Evolutionary conservation across 2,888 invertebrate species (phyloP), one percentile per base, ranked within the genome.

Genomic region (Gymnosoma rotundatum): DNA sequence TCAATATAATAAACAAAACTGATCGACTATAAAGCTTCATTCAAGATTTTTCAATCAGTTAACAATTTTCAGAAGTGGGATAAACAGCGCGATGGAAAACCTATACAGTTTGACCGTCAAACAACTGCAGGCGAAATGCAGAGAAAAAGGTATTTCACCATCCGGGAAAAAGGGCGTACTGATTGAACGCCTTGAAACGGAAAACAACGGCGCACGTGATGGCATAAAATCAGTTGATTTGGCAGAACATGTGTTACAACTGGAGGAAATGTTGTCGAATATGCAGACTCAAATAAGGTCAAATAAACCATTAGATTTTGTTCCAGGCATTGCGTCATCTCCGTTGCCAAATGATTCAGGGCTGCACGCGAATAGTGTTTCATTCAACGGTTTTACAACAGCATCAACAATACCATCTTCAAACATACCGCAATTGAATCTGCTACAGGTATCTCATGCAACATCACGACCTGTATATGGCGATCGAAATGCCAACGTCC

Each of bases 91-190:
- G 7, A 38, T 38, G 38, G 38, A 38, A 38, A 38, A 38, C 38
- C 38, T 21, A 45, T 14, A 25, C 21, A 56, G 54, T 25, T 56
- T 56, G 21, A 56, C 54, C 2, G 21, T 56, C 9, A 56, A 56
- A 21, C 54, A 56, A 56, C 25, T 56, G 54, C 54, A 56, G 25
- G 12, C 54, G 54, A 56, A 12, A 56, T 56, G 54, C 54, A 56
- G 25, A 21, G 54, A 56, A 21, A 56, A 56, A 21, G 21, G 20
- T n/a, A 18, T 52, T 20, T 52, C 52, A 52, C 3, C 52, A 6
- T 56, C 25, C 10, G 54, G 54, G 5, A 52, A 52, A 52, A 52
- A 52, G 20, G 52, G 14, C 20, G 52, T 52, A 52, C 20, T 52
- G 6, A 52, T 18, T 52, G 52, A 52, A 52, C 52, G 52, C 20